Evolutionary conservation across 2,888 invertebrate genomes (phyloP), one percentile per base, ranked within the genome.

Genomic region (Eilema caniola): DNA sequence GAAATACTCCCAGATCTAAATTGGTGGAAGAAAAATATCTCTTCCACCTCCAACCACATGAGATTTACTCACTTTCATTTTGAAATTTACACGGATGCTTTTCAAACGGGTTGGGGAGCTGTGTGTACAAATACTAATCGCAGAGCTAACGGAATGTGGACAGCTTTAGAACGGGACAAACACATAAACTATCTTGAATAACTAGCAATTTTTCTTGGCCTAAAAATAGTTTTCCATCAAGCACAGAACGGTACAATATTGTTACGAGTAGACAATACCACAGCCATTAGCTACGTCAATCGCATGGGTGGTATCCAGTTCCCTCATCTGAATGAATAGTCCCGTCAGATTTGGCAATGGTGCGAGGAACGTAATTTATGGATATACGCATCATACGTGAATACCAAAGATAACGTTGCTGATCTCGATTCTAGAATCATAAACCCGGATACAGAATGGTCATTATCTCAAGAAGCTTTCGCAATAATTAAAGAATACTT

Each of bases 11-110:
- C n/a, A 8, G 67, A 70, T 12, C 37, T 70, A 0, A 56, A 53
- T 28, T 66, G 70, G 70, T 72, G 71, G 63, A 24, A 10, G 3
- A n/a, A 56, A 1, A 47, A 62, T 41, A 56, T 66, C 3, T 47
- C 24, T 8, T 23, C 31, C 2, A 14, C 70, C 0, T 24, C 20
- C 1, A 24, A 20, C 31, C 33, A 12, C 24, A 63, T 70, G 16
- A 47, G 24, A 31, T 2, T 24, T 3, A 47, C 20, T 16, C 60
- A 3, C 1, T 67, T 20, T 25, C 20, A 64, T 25, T 12, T n/a
- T 57, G 72, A 69, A 61, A 69, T 72, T 4, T 67, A 33, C 56
- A 25, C 70, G 3, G 60, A 25, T 16, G 60, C 60, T 0, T 60
- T 28, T 2, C 25, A 8, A 7, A 60, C 60, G 20, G 60, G 28